Evolutionary conservation across 2,113 vertebrate genomes (phyloP), one percentile per base, ranked within the genome.

Genomic region (Neolamprologus ventralis): DNA sequence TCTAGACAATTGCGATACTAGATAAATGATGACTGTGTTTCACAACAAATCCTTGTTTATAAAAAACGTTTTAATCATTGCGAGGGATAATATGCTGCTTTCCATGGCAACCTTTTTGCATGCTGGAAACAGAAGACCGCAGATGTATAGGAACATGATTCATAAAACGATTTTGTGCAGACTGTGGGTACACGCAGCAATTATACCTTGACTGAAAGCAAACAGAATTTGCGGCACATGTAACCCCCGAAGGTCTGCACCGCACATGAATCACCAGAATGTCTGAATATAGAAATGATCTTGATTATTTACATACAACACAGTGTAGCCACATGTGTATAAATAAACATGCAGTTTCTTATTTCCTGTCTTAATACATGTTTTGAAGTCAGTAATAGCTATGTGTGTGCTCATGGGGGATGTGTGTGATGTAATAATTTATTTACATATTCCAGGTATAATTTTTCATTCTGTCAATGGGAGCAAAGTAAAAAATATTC

Each of bases 381-480:
- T 58, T 89, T 40, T 58, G 82, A 79, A 81, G 57, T 80, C 13
- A 33, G 31, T 73, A 83, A 89, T 53, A 31, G 47, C 80, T 55
- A 17, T 87, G 49, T 80, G 47, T 88, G 57, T 13, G 60, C 73
- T 65, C 80, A 75, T 7, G 55, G 78, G 28, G 21, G 45, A 33
- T 78, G 73, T 31, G 5, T 89, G 86, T 92, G 86, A 94, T 93
- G 85, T 89, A 6, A 84, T 89, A 45, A 91, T 93, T 91, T 95
- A 91, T 95, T 94, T 91, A 94, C 93, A 92, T 87, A 85, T 88
- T 90, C 75, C 90, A 93, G 81, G 91, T 92, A 87, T 94, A 37
- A 88, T 90, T 94, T 95, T 93, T 95, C 94, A 94, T 93, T 42
- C 89, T 92, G 91, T 94, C 93, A 88, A 65, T 91, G 80, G 81